Conservation (phyloP, 1,140 invertebrate genomes). For the Atta colombica region DNA sequence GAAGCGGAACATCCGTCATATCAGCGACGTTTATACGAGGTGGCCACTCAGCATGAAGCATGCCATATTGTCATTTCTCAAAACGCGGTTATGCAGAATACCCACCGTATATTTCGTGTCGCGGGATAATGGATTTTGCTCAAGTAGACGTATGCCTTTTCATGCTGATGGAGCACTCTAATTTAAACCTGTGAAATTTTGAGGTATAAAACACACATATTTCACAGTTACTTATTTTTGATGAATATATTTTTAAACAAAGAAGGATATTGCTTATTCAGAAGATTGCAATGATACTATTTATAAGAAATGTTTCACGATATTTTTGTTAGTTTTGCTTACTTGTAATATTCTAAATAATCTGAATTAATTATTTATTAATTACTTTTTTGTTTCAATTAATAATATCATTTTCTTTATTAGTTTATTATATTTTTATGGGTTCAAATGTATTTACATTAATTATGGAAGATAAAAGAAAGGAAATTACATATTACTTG, state of each 20-base stretch:
- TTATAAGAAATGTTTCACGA: not conserved
- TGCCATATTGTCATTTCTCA: constrained; percentile 41
- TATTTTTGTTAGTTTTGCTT: not conserved
- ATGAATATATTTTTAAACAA: constrained; percentile 1
- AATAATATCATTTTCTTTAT: not conserved
- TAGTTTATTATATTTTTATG: not conserved
- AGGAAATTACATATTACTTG: not conserved
- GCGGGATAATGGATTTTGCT: constrained; percentile 23
- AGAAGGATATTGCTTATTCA: not conserved
- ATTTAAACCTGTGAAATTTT: constrained; percentile 23
- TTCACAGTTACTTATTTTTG: not conserved
- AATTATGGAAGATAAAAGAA: not conserved
- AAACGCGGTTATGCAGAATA: constrained; percentile 32
- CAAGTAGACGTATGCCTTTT: not conserved
- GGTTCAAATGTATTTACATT: not conserved
- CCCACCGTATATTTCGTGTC: constrained; percentile 31
- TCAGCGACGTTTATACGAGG: constrained; percentile 20
- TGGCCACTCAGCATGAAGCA: constrained; percentile 38
- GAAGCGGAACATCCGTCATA: constrained; percentile 62
- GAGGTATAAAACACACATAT: not conserved
- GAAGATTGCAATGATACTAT: not conserved
- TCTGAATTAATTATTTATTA: not conserved
- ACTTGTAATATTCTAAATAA: not conserved
- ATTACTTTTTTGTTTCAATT: not conserved
- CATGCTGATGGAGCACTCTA: constrained; percentile 10